Evolutionary conservation across 35 echinoderm and acorn worm genomes (phyloP).

Genomic region (Acanthaster planci): DNA sequence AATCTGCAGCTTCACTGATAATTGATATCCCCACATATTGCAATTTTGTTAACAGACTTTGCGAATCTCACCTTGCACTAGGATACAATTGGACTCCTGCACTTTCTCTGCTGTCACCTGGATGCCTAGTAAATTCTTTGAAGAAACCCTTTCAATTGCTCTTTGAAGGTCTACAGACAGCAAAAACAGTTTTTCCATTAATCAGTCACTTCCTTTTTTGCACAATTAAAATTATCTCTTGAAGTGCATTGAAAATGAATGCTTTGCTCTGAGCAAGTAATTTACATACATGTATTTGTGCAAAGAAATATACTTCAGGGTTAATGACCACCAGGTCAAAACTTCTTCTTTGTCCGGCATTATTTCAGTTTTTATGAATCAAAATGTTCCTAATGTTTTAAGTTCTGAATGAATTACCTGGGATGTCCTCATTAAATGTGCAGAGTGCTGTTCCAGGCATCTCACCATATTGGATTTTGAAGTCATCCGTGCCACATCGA

Average conservation of each 20-base stretch:
- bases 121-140: background rate
- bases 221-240: too few relatives aligned
- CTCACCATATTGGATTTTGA: slow-evolving; percentile 29
- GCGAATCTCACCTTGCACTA: slow-evolving; percentile 1
- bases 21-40: background rate
- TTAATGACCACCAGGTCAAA: background rate
- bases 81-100: background rate
- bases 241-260: background rate
- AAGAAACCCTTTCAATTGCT: background rate
- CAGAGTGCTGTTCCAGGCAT: slow-evolving; percentile 33
- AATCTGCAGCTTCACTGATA: background rate
- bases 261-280: background rate
- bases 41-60: background rate
- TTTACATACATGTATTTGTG: background rate
- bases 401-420: background rate
- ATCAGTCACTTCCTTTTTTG: background rate
- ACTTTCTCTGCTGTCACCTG: background rate
- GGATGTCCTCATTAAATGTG: background rate
- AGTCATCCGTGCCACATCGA: background rate
- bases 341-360: background rate
- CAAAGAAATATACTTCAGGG: background rate
- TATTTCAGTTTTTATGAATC: background rate
- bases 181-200: background rate
- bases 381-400: background rate
- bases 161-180: background rate